These are phyloP conservation scores for Heliconius ethilla DNA, from an alignment of 2,888 invertebrate genomes.

Conservation along the genomic window DNA sequence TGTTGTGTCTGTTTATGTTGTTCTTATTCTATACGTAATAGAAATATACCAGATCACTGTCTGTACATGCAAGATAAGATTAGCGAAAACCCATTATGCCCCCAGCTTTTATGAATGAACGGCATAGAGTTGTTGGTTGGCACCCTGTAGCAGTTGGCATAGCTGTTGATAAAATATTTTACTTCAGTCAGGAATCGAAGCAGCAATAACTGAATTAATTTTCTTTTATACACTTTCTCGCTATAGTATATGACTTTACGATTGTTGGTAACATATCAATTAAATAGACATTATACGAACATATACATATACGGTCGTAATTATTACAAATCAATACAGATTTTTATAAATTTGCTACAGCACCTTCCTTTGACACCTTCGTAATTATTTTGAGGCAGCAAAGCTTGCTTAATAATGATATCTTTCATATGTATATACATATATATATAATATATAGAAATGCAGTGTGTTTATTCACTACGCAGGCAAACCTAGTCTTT, in stretches of 20 bases:
- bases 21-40: not conserved
- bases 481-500: too few relatives aligned
- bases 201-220: not conserved
- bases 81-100: too few relatives aligned
- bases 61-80: not conserved
- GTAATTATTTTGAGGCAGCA: conserved; percentile 1
- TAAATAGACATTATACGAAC: conserved; percentile 2
- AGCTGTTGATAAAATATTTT: not conserved
- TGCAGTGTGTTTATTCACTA: too few relatives aligned
- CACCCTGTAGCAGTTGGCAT: too few relatives aligned
- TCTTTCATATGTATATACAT: not conserved
- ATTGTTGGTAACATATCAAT: not conserved
- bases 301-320: not conserved
- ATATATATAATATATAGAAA: too few relatives aligned
- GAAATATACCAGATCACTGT: not conserved
- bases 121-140: too few relatives aligned
- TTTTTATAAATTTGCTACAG: conserved; percentile 4
- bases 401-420: not conserved
- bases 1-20: not conserved
- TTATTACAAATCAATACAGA: conserved; percentile 22
- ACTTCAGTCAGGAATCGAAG: not conserved
- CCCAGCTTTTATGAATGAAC: too few relatives aligned
- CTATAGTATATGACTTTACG: not conserved
- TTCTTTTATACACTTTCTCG: not conserved
- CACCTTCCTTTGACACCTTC: not conserved